phyloP scores from a whole-genome alignment of 2,888 invertebrate species.

The Eupelmus urozonus region DNA sequence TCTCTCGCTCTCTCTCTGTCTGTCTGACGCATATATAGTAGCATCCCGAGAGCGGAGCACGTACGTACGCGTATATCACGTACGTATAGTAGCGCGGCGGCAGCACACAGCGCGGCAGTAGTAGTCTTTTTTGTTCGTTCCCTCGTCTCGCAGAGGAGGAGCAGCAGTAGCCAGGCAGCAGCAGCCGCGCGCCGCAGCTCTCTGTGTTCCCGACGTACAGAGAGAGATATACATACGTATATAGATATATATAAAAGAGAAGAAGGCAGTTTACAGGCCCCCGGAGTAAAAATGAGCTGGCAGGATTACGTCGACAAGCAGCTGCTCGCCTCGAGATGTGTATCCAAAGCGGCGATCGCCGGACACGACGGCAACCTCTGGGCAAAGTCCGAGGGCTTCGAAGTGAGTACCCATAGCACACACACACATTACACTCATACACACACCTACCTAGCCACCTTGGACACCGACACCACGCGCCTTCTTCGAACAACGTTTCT shows the following conservation, averaged over 20 bases:
- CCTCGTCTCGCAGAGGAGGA: neutral
- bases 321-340: conserved; percentile 96
- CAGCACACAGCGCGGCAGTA: too few species aligned
- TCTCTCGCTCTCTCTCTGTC: neutral
- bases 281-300: conserved; percentile 89
- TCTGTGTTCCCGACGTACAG: neutral
- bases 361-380: conserved; percentile 97
- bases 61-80: neutral
- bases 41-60: too few species aligned
- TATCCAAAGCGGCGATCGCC: conserved; percentile 95
- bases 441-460: neutral
- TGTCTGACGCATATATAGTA: neutral
- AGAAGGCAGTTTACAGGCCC: neutral
- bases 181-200: conserved; percentile 32
- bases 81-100: too few species aligned
- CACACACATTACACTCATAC: neutral
- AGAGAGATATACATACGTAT: neutral
- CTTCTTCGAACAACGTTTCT: too few species aligned
- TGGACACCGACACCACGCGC: neutral
- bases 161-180: too few species aligned
- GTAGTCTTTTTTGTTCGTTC: neutral
- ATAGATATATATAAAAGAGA: neutral
- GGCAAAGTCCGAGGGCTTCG: conserved; percentile 95
- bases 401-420: conserved; percentile 83
- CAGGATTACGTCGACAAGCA: conserved; percentile 99